A percentile compares a stretch with the other conserved stretches of the same genome.
These are phyloP conservation scores for Sarcophilus harrisii DNA, from an alignment of 2,797 vertebrate species.

Conservation along the genomic window DNA sequence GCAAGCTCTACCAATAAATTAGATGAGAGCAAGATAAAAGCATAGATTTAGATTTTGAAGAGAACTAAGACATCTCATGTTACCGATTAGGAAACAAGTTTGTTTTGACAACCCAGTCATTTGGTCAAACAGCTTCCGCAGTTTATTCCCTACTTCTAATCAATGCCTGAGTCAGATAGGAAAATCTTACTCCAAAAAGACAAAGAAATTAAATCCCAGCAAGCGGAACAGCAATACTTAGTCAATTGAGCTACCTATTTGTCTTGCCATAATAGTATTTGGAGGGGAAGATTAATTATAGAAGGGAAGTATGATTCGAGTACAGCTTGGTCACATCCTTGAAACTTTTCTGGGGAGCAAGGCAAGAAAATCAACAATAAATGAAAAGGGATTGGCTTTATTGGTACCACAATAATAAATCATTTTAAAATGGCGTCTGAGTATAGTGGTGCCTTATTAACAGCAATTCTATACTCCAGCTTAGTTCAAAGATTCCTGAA, in stretches of 20 bases:
- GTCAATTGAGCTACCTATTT: constrained; percentile 23
- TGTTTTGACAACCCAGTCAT: neutral
- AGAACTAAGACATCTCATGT: neutral
- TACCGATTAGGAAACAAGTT: neutral
- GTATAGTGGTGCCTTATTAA: constrained; percentile 9
- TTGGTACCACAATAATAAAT: constrained; percentile 41
- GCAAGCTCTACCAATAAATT: neutral
- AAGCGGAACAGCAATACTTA: constrained; percentile 3
- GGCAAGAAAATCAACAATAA: constrained; percentile 42
- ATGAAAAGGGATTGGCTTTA: constrained; percentile 53
- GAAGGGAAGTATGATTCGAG: constrained; percentile 50
- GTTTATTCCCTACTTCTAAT: constrained; percentile 35
- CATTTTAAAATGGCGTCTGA: neutral
- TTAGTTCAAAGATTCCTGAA: constrained; percentile 60
- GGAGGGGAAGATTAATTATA: constrained; percentile 56
- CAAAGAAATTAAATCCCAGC: constrained; percentile 42
- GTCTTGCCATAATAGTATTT: neutral
- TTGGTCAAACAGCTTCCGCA: constrained; percentile 42
- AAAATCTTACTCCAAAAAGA: constrained; percentile 42
- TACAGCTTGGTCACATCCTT: constrained; percentile 30
- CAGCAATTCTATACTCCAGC: constrained; percentile 48
- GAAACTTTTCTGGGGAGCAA: constrained; percentile 18
- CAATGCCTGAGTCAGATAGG: constrained; percentile 36
- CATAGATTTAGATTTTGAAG: neutral
- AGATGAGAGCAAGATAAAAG: neutral